These are phyloP conservation scores for Ridgeia piscesae DNA, from an alignment of 1,140 invertebrate species.

Conservation along the genomic window DNA sequence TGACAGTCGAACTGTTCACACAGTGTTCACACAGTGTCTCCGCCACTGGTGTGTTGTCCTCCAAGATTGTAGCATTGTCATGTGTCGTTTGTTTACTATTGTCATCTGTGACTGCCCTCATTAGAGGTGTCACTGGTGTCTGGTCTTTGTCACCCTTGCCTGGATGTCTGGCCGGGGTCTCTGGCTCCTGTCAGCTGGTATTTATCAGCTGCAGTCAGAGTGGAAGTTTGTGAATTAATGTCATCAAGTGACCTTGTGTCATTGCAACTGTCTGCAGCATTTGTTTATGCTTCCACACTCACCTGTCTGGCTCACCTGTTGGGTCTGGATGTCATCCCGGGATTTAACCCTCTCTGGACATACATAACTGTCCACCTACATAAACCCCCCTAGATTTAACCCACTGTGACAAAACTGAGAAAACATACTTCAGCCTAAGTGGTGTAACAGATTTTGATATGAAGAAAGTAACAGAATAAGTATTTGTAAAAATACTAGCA, in stretches of 20 bases:
- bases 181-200: background rate
- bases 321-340: too few species aligned
- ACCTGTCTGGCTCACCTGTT: too few species aligned
- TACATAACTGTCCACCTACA: too few species aligned
- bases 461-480: too few species aligned
- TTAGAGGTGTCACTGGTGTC: background rate
- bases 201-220: background rate
- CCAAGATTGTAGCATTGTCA: background rate
- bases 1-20: background rate
- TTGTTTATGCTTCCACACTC: background rate
- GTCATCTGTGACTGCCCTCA: background rate
- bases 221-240: background rate
- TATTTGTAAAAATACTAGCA: too few species aligned
- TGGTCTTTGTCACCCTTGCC: background rate
- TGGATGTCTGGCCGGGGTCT: background rate
- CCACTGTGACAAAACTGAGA: too few species aligned
- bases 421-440: too few species aligned
- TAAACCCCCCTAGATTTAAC: too few species aligned
- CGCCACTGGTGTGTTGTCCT: background rate
- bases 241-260: background rate
- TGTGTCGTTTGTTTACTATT: background rate
- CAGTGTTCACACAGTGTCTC: background rate
- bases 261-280: background rate
- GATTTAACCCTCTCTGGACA: too few species aligned
- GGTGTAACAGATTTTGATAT: too few species aligned